phyloP scores from a whole-genome alignment of 2,113 vertebrate species.

The Phalacrocorax pelagicus region DNA sequence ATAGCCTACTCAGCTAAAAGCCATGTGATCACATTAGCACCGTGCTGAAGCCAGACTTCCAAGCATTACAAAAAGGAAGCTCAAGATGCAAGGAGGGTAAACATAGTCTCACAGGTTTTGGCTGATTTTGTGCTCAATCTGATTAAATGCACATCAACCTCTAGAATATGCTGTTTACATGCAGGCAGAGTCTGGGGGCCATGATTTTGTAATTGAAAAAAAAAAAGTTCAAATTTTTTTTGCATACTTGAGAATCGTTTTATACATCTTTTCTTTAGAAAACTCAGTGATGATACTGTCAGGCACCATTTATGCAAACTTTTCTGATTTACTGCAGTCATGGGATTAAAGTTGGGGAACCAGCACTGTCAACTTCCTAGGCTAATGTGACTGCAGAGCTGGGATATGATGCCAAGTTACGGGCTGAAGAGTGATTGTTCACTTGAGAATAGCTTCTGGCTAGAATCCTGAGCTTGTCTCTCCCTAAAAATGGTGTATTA shows the following conservation, averaged over 20 bases:
- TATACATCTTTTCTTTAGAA: neutral
- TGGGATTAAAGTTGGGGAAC: neutral
- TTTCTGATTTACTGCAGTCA: neutral
- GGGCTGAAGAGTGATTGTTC: neutral
- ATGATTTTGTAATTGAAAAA: neutral
- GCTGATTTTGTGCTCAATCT: neutral
- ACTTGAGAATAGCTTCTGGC: neutral
- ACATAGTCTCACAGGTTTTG: neutral
- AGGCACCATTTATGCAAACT: neutral
- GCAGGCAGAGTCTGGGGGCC: neutral
- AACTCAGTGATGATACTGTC: neutral
- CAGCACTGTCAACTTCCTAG: neutral
- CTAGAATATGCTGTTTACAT: neutral
- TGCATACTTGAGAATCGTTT: neutral
- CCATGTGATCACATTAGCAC: neutral
- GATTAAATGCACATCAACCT: neutral
- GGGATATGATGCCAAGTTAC: neutral
- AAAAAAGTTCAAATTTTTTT: neutral
- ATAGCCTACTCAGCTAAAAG: neutral
- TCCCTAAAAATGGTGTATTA: neutral
- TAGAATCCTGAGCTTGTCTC: neutral
- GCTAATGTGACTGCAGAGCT: neutral
- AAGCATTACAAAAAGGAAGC: neutral
- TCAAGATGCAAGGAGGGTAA: neutral
- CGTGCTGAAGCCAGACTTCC: neutral